Evolutionary conservation across 2,888 invertebrate species (phyloP), one percentile per base, ranked within the genome.

Genomic region (Therioaphis trifolii): DNA sequence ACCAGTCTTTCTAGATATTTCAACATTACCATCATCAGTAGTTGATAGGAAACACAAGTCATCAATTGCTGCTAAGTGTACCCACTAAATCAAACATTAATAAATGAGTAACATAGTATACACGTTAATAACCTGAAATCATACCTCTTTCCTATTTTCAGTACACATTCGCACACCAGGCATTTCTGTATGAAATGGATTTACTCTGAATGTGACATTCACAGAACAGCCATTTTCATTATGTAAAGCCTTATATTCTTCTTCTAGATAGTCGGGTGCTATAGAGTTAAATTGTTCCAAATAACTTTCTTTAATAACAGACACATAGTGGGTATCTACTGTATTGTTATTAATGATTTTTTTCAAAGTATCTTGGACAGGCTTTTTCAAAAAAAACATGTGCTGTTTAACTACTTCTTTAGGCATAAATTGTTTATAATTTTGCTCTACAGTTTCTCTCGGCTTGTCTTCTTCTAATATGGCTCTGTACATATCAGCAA

Each of bases 201-300:
- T 91, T 4, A 94, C 91, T 85, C 91, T 90, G 9, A 94, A 88
- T 79, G 90, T 90, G 4, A 93, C 91, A 98, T 98, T 90, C 95
- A 97, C 88, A 97, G 98, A 88, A 97, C 98, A 90, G 96, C 98
- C 86, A 86, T 91, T 91, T 87, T 92, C 91, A 89, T 93, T 93
- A 84, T 93, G 91, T 46, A 93, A 89, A 9, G 92, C 93, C 86
- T 90, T 91, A 87, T 92, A 95, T 86, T 93, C 92, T 89, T 96
- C 96, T 14, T 92, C 91, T 66, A 95, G 89, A 89, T 96, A 96
- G 88, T 94, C 94, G 0, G 95, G 94, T 1, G 95, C 95, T 89
- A 95, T 90, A n/a, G 90, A 91, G 87, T 94, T 93, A 84, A 96
- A 90, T 87, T 95, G 93, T 87, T 93, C 92, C n/a, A 96, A 90